Evolutionary conservation across 2,888 invertebrate genomes (phyloP), one percentile per base, ranked within the genome.

Genomic region (Crocallis elinguaria): DNA sequence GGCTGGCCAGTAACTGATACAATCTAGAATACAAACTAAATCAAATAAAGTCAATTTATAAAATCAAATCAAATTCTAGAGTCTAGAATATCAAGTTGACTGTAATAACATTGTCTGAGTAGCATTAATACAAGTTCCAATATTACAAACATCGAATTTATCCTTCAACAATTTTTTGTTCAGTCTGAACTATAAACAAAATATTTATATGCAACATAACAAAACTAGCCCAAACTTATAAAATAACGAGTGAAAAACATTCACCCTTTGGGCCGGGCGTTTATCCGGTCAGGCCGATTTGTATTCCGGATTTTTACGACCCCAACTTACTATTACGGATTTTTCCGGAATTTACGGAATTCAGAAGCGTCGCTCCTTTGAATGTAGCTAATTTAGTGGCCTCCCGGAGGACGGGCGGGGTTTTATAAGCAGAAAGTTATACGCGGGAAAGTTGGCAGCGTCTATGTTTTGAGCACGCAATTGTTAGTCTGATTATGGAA

Each of bases 331-430:
- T 63, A 57, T 60, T 54, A 57, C 50, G 64, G 61, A 64, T 64
- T 64, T 64, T 64, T 61, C 54, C 54, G 53, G 60, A 62, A 56
- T 53, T 53, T 27, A 53, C 57, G 57, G 54, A 54, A 60, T 58
- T 53, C 55, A 42, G 53, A 43, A 58, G 61, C 66, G 68, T 62
- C 75, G 77, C 74, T 73, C 73, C 71, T 79, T 80, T 80, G 82
- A 82, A 83, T 79, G 79, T 71, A 71, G 72, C 76, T 83, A 83
- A 83, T 84, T 83, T 82, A 79, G 74, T 76, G 69, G 67, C 63
- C 66, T 64, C 54, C 48, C 60, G 42, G 60, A 50, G 62, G 64
- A 45, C 54, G 64, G 43, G 54, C 53, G 64, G 63, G 66, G 78
- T 78, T 75, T 75, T 71, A 66, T 71, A 62, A 57, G 62, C 56